Percentiles rank a stretch among this genome's conserved stretches.
These are phyloP conservation scores for Toxostoma redivivum DNA, from an alignment of 2,113 vertebrate genomes.

Conservation along the genomic window DNA sequence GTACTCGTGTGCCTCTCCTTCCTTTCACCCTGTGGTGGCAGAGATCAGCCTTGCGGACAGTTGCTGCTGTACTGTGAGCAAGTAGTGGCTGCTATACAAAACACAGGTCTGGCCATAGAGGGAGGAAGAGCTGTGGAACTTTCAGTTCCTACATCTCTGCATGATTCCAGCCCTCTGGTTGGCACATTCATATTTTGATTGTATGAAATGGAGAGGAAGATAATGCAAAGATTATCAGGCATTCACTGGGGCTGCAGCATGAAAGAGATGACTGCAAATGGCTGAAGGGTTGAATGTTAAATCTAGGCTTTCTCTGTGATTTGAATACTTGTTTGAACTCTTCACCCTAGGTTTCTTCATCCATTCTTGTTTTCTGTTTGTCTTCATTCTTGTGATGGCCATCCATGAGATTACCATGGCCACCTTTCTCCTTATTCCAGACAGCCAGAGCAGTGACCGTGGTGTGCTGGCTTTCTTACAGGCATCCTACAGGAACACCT, in stretches of 20 bases:
- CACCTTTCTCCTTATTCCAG: background rate
- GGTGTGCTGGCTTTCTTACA: background rate
- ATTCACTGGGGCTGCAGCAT: background rate
- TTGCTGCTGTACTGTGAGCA: background rate
- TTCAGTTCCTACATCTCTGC: background rate
- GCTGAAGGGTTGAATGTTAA: background rate
- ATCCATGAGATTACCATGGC: background rate
- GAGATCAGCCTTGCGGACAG: background rate
- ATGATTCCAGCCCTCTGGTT: background rate
- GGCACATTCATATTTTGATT: background rate
- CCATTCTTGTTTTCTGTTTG: background rate
- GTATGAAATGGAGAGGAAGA: background rate
- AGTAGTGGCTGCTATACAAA: background rate
- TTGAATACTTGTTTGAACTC: background rate
- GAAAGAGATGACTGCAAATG: background rate
- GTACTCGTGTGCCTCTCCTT: background rate
- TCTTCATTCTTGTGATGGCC: background rate
- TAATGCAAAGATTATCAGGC: background rate
- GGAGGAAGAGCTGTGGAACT: background rate
- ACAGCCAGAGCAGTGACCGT: fast-evolving
- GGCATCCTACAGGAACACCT: background rate
- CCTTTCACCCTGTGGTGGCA: background rate
- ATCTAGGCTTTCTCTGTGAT: background rate
- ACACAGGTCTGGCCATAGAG: background rate
- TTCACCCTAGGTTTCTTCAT: background rate